phyloP scores from a whole-genome alignment of 2,113 vertebrate genomes.

The Vulpes lagopus region DNA sequence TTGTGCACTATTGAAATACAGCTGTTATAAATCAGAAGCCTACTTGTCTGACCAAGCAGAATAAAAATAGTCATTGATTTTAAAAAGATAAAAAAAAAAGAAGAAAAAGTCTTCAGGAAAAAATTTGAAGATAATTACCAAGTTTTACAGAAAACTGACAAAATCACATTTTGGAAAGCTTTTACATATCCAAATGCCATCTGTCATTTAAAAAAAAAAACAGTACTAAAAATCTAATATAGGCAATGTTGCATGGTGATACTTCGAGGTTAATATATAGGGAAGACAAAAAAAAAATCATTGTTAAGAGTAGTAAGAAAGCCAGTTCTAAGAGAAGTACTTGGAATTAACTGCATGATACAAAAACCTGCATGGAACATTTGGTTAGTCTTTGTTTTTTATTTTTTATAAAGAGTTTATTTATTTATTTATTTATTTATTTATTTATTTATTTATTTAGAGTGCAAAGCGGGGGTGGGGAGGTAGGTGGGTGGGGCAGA shows the following conservation, averaged over 20 bases:
- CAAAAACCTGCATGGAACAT: background rate
- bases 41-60: conserved; percentile 31
- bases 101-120: background rate
- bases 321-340: background rate
- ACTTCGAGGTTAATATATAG: conserved; percentile 1
- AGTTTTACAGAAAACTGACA: conserved; percentile 28
- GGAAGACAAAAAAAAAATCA: background rate
- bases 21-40: conserved; percentile 43
- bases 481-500: background rate
- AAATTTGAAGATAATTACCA: background rate
- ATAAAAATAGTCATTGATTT: conserved; percentile 50
- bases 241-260: background rate
- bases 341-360: background rate
- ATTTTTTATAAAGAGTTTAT: background rate
- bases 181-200: background rate
- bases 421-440: background rate
- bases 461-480: background rate
- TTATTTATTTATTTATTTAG: background rate
- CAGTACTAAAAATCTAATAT: background rate
- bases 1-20: background rate
- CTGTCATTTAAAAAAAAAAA: conserved; percentile 19
- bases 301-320: background rate
- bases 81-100: conserved; percentile 10
- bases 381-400: background rate
- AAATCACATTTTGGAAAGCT: conserved; percentile 44